A percentile compares a stretch with the other conserved stretches of the same genome.
Evolutionary conservation across 2,888 invertebrate genomes (phyloP).

Genomic region (Megamerina dolium): DNA sequence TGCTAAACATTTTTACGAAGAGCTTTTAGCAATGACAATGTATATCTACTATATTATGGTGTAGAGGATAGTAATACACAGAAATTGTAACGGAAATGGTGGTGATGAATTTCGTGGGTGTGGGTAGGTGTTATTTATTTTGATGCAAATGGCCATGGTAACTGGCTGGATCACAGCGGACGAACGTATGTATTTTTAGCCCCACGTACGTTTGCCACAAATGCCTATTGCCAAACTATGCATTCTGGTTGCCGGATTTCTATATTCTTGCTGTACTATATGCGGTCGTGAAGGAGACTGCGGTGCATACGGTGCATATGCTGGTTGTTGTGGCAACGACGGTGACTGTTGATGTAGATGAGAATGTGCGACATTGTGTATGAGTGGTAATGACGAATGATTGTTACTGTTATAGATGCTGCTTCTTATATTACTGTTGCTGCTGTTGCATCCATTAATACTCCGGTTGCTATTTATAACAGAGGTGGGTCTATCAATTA

Average conservation of each 20-base stretch:
- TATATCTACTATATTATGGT: too few species aligned
- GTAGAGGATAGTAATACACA: too few species aligned
- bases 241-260: neutral
- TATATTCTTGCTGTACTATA: neutral
- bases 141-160: too few species aligned
- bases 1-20: too few species aligned
- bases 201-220: slow-evolving; percentile 1
- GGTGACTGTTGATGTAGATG: neutral
- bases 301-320: neutral
- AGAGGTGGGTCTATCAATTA: neutral
- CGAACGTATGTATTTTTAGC: too few species aligned
- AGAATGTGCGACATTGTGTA: neutral
- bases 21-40: too few species aligned
- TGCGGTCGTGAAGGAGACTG: neutral
- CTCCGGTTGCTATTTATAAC: neutral
- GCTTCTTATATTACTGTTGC: neutral
- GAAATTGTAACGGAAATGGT: too few species aligned
- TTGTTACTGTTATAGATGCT: neutral
- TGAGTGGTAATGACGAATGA: neutral
- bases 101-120: too few species aligned
- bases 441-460: neutral
- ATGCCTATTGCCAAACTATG: neutral
- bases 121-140: too few species aligned
- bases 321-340: neutral
- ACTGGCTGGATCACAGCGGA: too few species aligned